phyloP scores from a whole-genome alignment of 2,797 vertebrate genomes.

The Threskiornis aethiopicus region DNA sequence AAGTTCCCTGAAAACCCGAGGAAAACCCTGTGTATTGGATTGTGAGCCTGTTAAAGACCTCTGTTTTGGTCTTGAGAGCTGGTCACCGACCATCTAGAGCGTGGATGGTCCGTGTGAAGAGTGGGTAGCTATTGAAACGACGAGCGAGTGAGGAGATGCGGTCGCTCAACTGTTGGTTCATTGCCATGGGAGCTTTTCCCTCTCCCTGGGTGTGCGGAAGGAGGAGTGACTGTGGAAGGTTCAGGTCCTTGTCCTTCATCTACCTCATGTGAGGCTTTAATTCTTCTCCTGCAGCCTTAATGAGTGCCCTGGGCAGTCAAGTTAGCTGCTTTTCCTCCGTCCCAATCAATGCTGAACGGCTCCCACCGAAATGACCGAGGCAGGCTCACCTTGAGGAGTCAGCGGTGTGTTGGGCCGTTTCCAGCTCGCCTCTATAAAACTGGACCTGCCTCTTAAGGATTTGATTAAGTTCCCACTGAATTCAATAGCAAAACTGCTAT shows the following conservation, averaged over 20 bases:
- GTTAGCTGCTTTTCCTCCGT: background rate
- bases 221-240: background rate
- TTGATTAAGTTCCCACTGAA: background rate
- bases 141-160: rapidly evolving
- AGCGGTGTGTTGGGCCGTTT: background rate
- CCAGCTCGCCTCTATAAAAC: background rate
- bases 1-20: background rate
- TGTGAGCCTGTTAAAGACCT: background rate
- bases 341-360: background rate
- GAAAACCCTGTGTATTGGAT: background rate
- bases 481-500: background rate
- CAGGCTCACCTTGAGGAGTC: background rate
- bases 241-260: background rate
- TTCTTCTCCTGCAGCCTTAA: background rate
- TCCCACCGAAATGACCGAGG: background rate
- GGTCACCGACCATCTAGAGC: background rate
- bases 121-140: rapidly evolving
- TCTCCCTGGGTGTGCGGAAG: background rate
- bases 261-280: background rate
- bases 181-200: background rate
- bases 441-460: background rate
- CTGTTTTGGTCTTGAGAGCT: background rate
- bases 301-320: background rate
- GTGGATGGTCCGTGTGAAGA: rapidly evolving
- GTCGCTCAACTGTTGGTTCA: rapidly evolving